Percentiles rank a stretch among this genome's conserved stretches.
Conservation (phyloP, 2,888 invertebrate genomes). For the Sarcophaga rosellei region DNA sequence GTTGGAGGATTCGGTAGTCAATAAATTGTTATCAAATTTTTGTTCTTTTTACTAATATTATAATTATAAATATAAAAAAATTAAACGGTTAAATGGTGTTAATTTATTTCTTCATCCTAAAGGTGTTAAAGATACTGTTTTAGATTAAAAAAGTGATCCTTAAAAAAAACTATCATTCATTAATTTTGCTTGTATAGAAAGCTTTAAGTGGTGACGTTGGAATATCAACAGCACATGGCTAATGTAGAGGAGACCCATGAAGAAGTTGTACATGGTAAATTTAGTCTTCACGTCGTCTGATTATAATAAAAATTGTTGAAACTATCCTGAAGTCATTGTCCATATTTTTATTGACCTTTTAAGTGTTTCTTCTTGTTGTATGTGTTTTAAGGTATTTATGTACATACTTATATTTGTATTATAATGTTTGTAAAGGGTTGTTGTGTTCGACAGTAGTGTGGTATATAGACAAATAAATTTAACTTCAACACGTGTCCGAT, state of each 20-base stretch:
- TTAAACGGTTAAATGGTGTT: no score
- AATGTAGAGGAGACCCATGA: background rate
- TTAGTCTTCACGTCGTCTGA: no score
- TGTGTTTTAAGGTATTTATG: background rate
- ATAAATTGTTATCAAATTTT: no score
- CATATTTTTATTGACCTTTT: no score
- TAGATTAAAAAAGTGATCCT: constrained; percentile 4
- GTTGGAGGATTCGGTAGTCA: no score
- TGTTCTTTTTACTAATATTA: no score
- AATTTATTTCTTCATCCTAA: no score
- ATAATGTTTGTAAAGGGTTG: background rate
- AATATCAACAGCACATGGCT: background rate
- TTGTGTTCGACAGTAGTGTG: constrained; percentile 3
- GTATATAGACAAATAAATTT: constrained; percentile 39
- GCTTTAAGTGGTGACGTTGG: constrained; percentile 2
- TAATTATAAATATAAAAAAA: no score
- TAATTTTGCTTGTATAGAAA: constrained; percentile 4
- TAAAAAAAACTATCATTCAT: background rate
- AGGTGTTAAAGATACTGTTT: background rate
- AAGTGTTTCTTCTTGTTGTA: background rate
- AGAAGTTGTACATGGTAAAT: no score
- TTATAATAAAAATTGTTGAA: no score
- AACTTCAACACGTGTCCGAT: constrained; percentile 46
- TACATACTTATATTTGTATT: background rate
- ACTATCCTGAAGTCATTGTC: no score